These are phyloP conservation scores for Sarcophaga variegata DNA, from an alignment of 2,888 invertebrate species.

Conservation along the genomic window DNA sequence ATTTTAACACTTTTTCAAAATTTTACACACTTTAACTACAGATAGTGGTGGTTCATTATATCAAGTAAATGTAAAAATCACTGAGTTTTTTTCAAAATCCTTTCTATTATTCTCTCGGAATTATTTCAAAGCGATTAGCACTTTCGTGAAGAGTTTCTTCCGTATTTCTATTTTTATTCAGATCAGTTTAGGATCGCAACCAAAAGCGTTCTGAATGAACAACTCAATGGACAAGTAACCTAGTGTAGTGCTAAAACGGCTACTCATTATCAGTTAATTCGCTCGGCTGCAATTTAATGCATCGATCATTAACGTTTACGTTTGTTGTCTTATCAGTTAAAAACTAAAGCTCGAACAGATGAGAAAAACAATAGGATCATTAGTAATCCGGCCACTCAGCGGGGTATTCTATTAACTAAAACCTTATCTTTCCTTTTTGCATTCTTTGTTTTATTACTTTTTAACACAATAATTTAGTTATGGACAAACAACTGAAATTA, in stretches of 20 bases:
- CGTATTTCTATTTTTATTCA: constrained; percentile 48
- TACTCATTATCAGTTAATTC: constrained; percentile 62
- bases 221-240: constrained; percentile 65
- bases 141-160: constrained; percentile 38
- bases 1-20: background rate
- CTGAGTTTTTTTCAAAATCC: constrained; percentile 21
- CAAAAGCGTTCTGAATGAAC: constrained; percentile 68
- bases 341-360: constrained; percentile 68
- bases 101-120: constrained; percentile 18
- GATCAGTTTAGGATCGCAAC: constrained; percentile 66
- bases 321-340: constrained; percentile 67
- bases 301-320: constrained; percentile 65
- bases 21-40: background rate
- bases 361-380: constrained; percentile 67
- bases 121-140: constrained; percentile 32
- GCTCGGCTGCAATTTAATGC: constrained; percentile 67
- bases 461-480: constrained; percentile 49
- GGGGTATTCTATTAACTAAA: constrained; percentile 55
- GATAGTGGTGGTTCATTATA: constrained; percentile 49
- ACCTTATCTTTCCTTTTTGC: constrained; percentile 48
- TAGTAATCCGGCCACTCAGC: constrained; percentile 63
- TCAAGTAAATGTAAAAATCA: background rate
- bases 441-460: background rate
- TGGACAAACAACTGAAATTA: constrained; percentile 44
- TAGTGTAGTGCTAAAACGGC: constrained; percentile 64